These are phyloP conservation scores for Mechanitis messenoides DNA, from an alignment of 2,888 invertebrate species.

Conservation along the genomic window DNA sequence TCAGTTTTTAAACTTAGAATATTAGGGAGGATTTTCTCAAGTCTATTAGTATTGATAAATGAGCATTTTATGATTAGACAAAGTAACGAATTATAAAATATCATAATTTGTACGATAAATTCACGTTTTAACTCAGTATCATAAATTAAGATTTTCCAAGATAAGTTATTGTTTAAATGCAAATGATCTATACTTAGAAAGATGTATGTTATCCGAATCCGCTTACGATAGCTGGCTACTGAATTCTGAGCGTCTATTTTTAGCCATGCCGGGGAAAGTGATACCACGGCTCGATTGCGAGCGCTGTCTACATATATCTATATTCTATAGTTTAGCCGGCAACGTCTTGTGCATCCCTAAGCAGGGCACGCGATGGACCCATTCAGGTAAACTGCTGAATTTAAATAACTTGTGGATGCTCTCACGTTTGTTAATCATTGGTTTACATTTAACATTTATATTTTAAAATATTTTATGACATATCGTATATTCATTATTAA, in stretches of 20 bases:
- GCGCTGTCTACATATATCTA: slow-evolving; percentile 46
- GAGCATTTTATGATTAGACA: no score
- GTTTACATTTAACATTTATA: neutral
- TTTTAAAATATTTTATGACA: neutral
- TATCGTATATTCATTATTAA: neutral
- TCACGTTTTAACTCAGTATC: neutral
- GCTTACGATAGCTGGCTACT: slow-evolving; percentile 46
- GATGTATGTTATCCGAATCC: slow-evolving; percentile 29
- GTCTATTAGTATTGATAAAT: no score
- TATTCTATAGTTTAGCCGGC: slow-evolving; percentile 29
- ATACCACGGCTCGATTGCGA: slow-evolving; percentile 57
- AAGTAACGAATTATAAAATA: neutral
- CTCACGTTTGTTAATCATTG: slow-evolving; percentile 5
- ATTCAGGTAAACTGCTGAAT: slow-evolving; percentile 24
- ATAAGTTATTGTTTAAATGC: slow-evolving; percentile 21
- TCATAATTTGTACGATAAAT: neutral
- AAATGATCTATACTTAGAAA: slow-evolving; percentile 23
- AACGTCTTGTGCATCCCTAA: slow-evolving; percentile 66
- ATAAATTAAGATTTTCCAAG: neutral
- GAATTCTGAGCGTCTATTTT: slow-evolving; percentile 69
- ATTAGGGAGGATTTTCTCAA: no score
- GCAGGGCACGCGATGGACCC: slow-evolving; percentile 35
- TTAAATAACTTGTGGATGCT: slow-evolving; percentile 15
- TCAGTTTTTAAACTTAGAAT: no score
- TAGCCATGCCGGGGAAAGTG: slow-evolving; percentile 67